Base-by-base conservation (phyloP, 2,797 vertebrate genomes). In the Phylloscopus collybita region DNA sequence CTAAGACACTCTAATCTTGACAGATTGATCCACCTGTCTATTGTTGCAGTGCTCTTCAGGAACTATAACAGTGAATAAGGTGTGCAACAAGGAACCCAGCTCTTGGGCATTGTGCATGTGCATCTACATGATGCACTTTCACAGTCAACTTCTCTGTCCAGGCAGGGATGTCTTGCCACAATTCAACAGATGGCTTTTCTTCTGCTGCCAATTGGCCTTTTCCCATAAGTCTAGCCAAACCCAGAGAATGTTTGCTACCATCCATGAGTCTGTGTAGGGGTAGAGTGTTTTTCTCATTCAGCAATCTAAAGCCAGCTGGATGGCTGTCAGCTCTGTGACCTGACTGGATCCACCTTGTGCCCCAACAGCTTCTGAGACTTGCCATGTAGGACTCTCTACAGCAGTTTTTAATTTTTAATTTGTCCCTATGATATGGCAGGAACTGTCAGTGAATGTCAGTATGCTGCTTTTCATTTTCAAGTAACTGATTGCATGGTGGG, bases 371-470 rank as follows among this genome's bases (percentile, higher is more conserved):
- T 26, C 61, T 66, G 21, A 17, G 6, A 59, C 44, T 36, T 0
- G 0, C 32, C 22, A 22, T 0, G 0, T 18, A 56, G 9, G 26
- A 66, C 36, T 66, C 17, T 36, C 50, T 34, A 42, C 2, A 26
- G 17, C 14, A 74, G 17, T 3, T 44, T 74, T 74, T 34, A 30
- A 10, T 32, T 67, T 47, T 49, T 6, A 0, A 9, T 59, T 50
- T 66, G 9, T 36, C 9, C 14, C 17, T 50, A 10, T 5, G 6
- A 18, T 59, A 44, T 15, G 15, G 15, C 32, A 66, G 45, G 16
- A 66, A 42, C 26, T 0, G 0, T 44, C 26, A 59, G 32, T 26
- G 32, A 74, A 50, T 40, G 11, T n/a, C 4, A 34, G 4, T 0
- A 1, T 42, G 14, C 21, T 50, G 21, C 12, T 50, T 74, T 59